Evolutionary conservation across 1,140 invertebrate species (phyloP).

Genomic region (Drosophila lacertosa): DNA sequence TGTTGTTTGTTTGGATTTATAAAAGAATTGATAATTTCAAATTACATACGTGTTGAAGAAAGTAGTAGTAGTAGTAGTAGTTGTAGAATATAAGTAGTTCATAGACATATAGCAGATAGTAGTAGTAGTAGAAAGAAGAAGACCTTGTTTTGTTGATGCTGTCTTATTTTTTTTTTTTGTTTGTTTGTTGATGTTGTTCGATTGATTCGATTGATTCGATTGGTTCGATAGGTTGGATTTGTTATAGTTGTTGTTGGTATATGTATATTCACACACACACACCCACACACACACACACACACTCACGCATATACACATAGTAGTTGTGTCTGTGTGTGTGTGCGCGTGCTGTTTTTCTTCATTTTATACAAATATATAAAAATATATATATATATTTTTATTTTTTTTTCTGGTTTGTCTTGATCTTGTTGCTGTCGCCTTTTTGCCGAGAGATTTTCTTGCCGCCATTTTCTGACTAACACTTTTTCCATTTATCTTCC

Average conservation of each 20-base stretch:
- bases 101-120: slow-evolving; percentile 35
- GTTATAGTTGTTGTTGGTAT: slow-evolving; percentile 10
- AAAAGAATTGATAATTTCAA: slow-evolving; percentile 37
- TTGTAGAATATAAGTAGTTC: slow-evolving; percentile 21
- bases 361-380: too few species aligned
- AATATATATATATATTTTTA: too few species aligned
- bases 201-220: not conserved
- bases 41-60: slow-evolving; percentile 64
- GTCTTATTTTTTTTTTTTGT: too few species aligned
- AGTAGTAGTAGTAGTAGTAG: slow-evolving; percentile 45
- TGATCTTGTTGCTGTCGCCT: slow-evolving; percentile 6
- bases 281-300: too few species aligned
- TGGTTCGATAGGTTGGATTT: not conserved
- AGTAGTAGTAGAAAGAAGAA: slow-evolving; percentile 36
- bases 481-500: not conserved
- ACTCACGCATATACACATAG: too few species aligned
- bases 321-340: too few species aligned
- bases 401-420: slow-evolving; percentile 2
- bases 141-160: slow-evolving; percentile 36
- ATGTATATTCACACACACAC: too few species aligned
- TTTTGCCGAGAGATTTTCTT: not conserved
- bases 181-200: slow-evolving; percentile 37
- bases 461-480: not conserved
- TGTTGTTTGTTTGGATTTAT: slow-evolving; percentile 20
- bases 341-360: too few species aligned